Conservation (phyloP, 2,113 vertebrate species). For the Oxyruncus cristatus region DNA sequence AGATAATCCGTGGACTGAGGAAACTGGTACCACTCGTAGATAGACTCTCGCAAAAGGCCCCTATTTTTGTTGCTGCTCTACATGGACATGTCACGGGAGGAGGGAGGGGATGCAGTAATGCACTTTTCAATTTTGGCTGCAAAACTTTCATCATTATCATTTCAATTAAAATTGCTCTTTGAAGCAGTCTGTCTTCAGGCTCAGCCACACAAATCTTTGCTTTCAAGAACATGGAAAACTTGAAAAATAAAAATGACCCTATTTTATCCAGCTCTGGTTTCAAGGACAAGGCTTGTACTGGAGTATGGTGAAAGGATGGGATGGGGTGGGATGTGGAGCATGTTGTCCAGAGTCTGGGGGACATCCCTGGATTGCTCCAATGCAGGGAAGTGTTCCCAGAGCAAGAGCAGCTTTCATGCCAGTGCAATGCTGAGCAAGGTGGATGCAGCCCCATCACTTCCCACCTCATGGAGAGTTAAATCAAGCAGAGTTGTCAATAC, state of each 20-base stretch:
- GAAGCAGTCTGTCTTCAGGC: slow-evolving; percentile 57
- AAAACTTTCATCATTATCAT: slow-evolving; percentile 41
- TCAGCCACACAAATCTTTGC: background rate
- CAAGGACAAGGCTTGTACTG: background rate
- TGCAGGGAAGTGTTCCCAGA: background rate
- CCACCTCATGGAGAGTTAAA: background rate
- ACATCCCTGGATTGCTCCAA: background rate
- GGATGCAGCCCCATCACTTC: background rate
- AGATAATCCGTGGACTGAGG: background rate
- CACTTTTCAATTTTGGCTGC: background rate
- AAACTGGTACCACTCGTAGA: background rate
- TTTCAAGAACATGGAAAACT: background rate
- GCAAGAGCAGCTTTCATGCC: background rate
- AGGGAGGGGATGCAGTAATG: background rate
- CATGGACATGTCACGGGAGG: background rate
- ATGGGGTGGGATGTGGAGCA: accelerated
- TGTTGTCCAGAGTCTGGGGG: accelerated
- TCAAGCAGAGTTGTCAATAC: accelerated
- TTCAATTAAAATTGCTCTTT: slow-evolving; percentile 72
- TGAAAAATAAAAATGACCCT: slow-evolving; percentile 13
- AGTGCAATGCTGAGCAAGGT: accelerated
- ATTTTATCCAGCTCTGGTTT: background rate
- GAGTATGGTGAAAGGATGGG: background rate
- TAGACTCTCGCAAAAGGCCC: background rate
- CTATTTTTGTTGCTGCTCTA: background rate